A percentile compares a stretch with the other conserved stretches of the same genome.
phyloP scores from a whole-genome alignment of 2,113 vertebrate genomes.

The Archilochus colubris region DNA sequence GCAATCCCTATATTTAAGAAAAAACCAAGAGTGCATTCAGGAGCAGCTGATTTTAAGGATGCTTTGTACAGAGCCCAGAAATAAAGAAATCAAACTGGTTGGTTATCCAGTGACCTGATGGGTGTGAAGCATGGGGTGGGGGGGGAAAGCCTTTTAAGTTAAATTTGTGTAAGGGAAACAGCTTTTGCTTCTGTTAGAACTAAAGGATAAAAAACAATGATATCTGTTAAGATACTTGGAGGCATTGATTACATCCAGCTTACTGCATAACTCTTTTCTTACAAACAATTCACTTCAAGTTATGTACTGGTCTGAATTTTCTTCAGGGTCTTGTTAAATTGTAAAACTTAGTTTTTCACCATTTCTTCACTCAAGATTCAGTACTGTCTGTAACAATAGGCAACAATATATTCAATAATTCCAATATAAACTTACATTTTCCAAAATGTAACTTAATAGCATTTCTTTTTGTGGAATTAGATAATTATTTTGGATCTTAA shows the following conservation, averaged over 20 bases:
- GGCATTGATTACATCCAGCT: not conserved
- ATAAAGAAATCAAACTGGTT: not conserved
- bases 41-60: not conserved
- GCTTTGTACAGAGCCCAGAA: not conserved
- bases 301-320: not conserved
- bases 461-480: not conserved
- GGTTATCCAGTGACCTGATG: not conserved
- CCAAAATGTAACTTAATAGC: too few relatives aligned
- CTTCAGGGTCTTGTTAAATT: not conserved
- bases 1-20: not conserved
- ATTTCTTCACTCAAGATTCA: not conserved
- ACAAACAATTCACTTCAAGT: not conserved
- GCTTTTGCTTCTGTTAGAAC: not conserved
- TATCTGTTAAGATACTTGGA: not conserved
- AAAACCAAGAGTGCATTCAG: not conserved
- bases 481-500: not conserved
- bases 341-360: not conserved
- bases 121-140: rapidly evolving
- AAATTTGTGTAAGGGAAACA: not conserved
- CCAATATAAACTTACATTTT: not conserved
- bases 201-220: too few relatives aligned
- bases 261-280: not conserved
- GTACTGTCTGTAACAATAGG: not conserved
- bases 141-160: not conserved
- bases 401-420: not conserved